Conservation (phyloP, 1,140 invertebrate species). For the Mizuhopecten yessoensis region DNA sequence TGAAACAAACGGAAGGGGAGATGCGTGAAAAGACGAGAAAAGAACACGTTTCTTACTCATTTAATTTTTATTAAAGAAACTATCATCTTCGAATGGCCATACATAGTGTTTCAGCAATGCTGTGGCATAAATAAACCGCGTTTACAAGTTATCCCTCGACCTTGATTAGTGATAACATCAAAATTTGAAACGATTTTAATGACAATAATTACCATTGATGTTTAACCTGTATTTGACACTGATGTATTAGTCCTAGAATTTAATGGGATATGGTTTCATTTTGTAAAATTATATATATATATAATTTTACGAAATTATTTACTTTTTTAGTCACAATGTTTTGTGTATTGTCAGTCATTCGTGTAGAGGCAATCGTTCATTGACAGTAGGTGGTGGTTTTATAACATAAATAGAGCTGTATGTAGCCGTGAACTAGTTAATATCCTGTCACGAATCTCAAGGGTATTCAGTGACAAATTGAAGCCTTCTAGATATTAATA, state of each 20-base stretch:
- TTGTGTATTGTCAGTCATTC: not conserved
- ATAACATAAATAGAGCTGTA: not conserved
- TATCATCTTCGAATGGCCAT: too few species aligned
- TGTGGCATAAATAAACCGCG: too few species aligned
- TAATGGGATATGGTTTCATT: not conserved
- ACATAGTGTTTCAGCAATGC: too few species aligned
- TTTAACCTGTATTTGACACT: not conserved
- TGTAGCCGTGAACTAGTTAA: not conserved
- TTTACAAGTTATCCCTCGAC: not conserved
- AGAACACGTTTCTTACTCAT: too few species aligned
- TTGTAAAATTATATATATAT: not conserved
- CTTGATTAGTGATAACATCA: not conserved
- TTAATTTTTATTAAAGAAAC: too few species aligned
- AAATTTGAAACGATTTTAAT: not conserved
- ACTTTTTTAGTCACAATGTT: not conserved
- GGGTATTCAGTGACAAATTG: not conserved
- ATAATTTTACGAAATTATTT: not conserved
- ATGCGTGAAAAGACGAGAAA: too few species aligned
- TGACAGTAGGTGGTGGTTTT: not conserved
- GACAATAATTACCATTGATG: not conserved
- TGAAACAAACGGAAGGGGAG: too few species aligned
- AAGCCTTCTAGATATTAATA: not conserved
- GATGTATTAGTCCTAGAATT: not conserved
- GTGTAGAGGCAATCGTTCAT: not conserved
- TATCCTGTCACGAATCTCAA: not conserved